Conservation (phyloP, 2,797 vertebrate species). For the Macroramphosus scolopax region DNA sequence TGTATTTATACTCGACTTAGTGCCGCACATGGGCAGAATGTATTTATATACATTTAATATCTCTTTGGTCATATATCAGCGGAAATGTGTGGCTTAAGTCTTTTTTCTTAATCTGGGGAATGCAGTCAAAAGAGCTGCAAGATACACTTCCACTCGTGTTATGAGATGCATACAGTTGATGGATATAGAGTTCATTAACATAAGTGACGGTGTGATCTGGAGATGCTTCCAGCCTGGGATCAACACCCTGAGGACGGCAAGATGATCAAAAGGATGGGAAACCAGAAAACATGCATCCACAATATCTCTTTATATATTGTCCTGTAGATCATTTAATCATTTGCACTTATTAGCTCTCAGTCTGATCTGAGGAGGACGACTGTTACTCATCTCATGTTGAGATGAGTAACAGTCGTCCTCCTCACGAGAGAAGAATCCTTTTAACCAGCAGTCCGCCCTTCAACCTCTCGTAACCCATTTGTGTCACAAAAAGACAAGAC, state of each 20-base stretch:
- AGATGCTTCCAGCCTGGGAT: too few relatives aligned
- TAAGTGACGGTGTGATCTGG: background rate
- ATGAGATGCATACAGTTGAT: background rate
- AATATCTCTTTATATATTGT: too few relatives aligned
- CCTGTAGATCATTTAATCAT: too few relatives aligned
- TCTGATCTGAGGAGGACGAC: too few relatives aligned
- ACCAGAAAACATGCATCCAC: too few relatives aligned
- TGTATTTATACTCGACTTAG: slow-evolving; percentile 21
- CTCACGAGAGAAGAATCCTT: too few relatives aligned
- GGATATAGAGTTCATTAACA: background rate
- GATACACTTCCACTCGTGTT: background rate
- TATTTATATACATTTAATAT: slow-evolving; percentile 19
- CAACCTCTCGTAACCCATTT: slow-evolving; percentile 22
- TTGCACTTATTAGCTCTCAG: too few relatives aligned
- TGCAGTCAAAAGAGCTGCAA: background rate
- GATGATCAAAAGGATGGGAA: too few relatives aligned
- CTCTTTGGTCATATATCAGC: background rate
- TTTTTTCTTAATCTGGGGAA: slow-evolving; percentile 19
- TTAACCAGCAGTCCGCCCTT: too few relatives aligned
- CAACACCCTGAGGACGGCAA: background rate
- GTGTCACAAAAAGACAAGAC: slow-evolving; percentile 33
- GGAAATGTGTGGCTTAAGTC: slow-evolving; percentile 2
- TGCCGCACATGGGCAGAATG: slow-evolving; percentile 2
- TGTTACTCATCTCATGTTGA: too few relatives aligned
- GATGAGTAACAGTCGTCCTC: too few relatives aligned